Base-by-base conservation (phyloP, 2,113 vertebrate genomes). In the Scartelaos histophorus region DNA sequence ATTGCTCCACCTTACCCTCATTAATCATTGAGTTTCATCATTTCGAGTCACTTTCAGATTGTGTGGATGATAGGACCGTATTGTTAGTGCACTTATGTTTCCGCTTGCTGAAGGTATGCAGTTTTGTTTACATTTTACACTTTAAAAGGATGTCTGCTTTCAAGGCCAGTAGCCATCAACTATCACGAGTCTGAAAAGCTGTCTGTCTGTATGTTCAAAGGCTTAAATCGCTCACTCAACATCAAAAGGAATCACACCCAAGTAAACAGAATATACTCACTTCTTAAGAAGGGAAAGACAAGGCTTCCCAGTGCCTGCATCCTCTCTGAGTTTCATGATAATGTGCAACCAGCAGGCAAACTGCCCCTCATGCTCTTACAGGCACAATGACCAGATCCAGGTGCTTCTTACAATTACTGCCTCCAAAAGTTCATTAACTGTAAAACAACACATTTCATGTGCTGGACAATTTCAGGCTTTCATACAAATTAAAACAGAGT, bases 381-480 rank as follows among this genome's bases (percentile, higher is more conserved):
- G 49, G 51, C 67, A 58, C 70, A 78, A 70, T 84, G 69, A 78
- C 75, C 54, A 67, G 60, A 51, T 69, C 71, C 0, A 66, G 60
- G 66, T 73, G 74, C 61, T 24, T 29, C 34, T 25, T 64, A 15
- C 74, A 46, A 73, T 65, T 77, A 24, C 34, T 70, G 67, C 70
- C 72, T 73, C 64, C 66, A 64, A 71, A 76, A 51, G 74, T 81
- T 89, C 78, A 85, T 87, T 85, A 79, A 60, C 47, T 76, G 69
- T 78, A 83, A 78, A 90, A 84, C 83, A 87, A 89, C 76, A 86
- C 53, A n/a, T 54, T 47, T 47, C 13, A 2, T 57, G 70, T 81
- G 87, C 85, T 85, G 78, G 80, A 85, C 79, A 75, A 89, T 76
- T 84, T 84, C 67, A 78, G 77, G 61, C 45, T 66, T 38, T 74